phyloP scores from a whole-genome alignment of 2,113 vertebrate genomes.

The Eupsittula cactorum region DNA sequence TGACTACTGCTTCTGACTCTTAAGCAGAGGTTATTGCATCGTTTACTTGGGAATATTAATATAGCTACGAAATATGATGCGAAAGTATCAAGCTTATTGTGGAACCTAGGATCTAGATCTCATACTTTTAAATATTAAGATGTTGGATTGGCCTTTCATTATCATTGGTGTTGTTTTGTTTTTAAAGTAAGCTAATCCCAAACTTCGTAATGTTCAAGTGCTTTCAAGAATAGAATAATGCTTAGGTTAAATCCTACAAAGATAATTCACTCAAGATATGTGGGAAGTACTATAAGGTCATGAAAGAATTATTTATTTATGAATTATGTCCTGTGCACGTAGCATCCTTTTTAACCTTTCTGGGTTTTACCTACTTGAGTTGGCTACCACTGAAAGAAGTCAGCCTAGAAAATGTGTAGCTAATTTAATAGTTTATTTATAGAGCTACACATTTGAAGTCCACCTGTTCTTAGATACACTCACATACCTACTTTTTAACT shows the following conservation, averaged over 20 bases:
- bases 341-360: neutral
- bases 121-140: neutral
- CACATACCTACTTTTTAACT: neutral
- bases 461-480: constrained; percentile 52
- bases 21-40: neutral
- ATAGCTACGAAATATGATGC: neutral
- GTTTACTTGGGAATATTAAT: neutral
- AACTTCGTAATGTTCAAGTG: neutral
- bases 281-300: constrained; percentile 13
- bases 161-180: neutral
- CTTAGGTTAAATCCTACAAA: neutral
- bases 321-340: neutral
- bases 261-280: neutral
- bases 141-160: neutral
- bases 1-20: neutral
- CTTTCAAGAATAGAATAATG: neutral
- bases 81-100: neutral
- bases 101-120: neutral
- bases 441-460: constrained; percentile 47
- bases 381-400: constrained; percentile 1
- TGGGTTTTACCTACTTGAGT: constrained; percentile 9
- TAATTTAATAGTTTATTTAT: constrained; percentile 67
- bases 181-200: neutral
- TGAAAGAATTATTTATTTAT: neutral
- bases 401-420: constrained; percentile 19